These are phyloP conservation scores for Pangasius larnaudii DNA, from an alignment of 2,797 vertebrate genomes.

Conservation along the genomic window DNA sequence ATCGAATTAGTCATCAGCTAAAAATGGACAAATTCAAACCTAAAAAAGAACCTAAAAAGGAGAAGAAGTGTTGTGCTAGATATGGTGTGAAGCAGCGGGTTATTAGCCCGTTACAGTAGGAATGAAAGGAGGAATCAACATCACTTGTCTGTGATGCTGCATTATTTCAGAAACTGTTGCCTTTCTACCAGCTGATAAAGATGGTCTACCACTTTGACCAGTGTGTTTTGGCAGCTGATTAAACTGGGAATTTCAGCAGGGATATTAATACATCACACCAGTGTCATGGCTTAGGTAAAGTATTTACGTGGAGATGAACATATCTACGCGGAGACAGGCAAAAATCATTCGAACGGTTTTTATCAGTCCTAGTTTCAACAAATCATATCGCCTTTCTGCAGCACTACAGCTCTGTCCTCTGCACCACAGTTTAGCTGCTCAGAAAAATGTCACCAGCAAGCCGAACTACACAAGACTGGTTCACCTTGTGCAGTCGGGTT, in stretches of 20 bases:
- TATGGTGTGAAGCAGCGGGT: not conserved
- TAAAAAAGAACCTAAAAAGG: not conserved
- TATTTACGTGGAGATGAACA: not conserved
- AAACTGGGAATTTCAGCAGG: not conserved
- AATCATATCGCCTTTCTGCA: not conserved
- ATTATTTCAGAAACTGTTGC: not conserved
- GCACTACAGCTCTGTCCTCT: not conserved
- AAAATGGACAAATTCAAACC: not conserved
- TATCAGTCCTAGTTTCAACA: not conserved
- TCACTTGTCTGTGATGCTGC: not conserved
- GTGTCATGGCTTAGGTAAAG: not conserved
- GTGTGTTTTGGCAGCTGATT: conserved; percentile 1
- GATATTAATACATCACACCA: conserved; percentile 5
- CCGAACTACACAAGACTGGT: not conserved
- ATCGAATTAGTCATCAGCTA: too few relatives aligned
- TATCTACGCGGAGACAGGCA: too few relatives aligned
- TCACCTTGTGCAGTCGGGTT: not conserved
- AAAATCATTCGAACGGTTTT: not conserved
- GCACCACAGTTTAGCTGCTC: not conserved
- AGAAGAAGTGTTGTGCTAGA: not conserved
- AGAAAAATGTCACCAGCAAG: not conserved
- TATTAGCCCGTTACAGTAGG: not conserved
- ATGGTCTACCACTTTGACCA: not conserved
- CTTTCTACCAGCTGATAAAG: not conserved
- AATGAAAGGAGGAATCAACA: not conserved